Base-by-base conservation (phyloP, 2,113 vertebrate species). In the Argyrosomus japonicus region DNA sequence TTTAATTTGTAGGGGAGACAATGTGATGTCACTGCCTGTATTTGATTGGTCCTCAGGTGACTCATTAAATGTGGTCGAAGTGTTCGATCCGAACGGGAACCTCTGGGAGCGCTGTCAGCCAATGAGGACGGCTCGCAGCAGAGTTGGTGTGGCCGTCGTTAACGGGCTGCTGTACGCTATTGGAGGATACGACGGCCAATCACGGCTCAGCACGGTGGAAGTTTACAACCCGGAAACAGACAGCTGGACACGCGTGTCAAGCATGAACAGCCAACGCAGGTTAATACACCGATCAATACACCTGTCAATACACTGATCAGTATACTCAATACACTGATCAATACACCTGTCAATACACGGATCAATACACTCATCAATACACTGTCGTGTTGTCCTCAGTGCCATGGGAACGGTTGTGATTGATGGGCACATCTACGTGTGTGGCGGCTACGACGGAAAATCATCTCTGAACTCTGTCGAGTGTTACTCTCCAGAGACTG, bases 211-310 rank as follows among this genome's bases (percentile, higher is more conserved):
- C 94, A 99, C 98, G 0, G 98, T 99, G 69, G 98, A 99, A 86
- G 98, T 98, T 3, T 99, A 99, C 95, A 97, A 99, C 90, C 97
- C 98, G 0, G 97, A 98, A 90, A 95, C 89, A 0, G 97, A 99
- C 80, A 94, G 92, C 0, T 99, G 98, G 98, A 96, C 96, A 29
- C 93, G 94, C 36, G 97, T 97, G 48, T 96, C 97, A 0, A 99
- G 98, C 77, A 99, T 99, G 98, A 99, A 97, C 92, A 99, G 97
- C 91, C 97, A 98, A 79, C 93, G 98, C 87, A 99, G 98, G 97
- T 99, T 7, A 65, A 10, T 21, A 25, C 5, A 0, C 15, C 10
- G n/a, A 61, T 53, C 40, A 51, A 15, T 69, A 77, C 40, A 19
- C 10, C 14, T 51, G 23, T 75, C 47, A 57, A 25, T 70, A 15